Evolutionary conservation across 2,797 vertebrate genomes (phyloP).

Genomic region (Eulemur coronatus): DNA sequence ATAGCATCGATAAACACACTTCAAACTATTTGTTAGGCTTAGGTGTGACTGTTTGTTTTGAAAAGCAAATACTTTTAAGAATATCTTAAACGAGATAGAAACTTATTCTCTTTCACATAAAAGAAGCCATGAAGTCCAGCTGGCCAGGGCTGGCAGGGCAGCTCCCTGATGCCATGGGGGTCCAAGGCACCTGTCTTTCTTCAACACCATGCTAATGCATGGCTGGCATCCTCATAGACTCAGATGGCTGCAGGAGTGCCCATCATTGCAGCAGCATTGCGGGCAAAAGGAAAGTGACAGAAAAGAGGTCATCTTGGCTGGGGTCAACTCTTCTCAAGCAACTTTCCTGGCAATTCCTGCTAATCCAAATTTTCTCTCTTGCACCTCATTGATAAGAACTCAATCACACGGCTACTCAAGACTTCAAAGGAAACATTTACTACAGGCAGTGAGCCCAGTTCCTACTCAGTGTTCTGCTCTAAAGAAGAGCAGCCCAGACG

Average conservation of each 20-base stretch:
- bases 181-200: too few species aligned
- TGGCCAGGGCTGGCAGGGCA: too few species aligned
- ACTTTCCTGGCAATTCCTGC: not conserved
- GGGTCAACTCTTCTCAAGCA: not conserved
- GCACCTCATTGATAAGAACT: not conserved
- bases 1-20: not conserved
- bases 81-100: not conserved
- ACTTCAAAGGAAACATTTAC: not conserved
- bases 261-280: not conserved
- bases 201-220: fast-evolving
- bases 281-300: not conserved
- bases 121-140: not conserved
- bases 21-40: not conserved
- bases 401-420: too few species aligned
- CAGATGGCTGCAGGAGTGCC: not conserved
- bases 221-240: not conserved
- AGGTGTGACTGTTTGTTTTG: not conserved
- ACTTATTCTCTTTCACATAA: not conserved
- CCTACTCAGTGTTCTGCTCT: not conserved
- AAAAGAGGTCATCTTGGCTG: not conserved
- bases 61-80: not conserved
- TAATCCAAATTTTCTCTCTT: not conserved
- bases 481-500: fast-evolving
- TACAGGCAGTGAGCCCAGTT: too few species aligned
- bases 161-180: fast-evolving